Base-by-base conservation (phyloP, 1,140 invertebrate species). In the Euura lappo region DNA sequence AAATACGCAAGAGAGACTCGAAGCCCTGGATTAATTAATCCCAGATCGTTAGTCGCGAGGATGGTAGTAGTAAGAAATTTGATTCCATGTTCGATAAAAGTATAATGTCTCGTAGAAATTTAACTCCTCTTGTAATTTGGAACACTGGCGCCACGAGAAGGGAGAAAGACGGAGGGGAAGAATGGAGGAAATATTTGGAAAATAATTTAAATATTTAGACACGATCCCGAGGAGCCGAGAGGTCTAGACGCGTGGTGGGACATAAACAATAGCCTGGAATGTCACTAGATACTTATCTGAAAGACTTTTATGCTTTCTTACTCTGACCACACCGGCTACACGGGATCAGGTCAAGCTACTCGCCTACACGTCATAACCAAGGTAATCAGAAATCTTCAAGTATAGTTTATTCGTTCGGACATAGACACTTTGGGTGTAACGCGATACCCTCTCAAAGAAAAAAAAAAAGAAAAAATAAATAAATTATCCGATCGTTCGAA, bases 271-370 rank as follows among this genome's bases (percentile, higher is more conserved):
- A 51, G 46, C 64, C 43, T 64, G 79, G 80, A 80, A 81, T 82
- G 80, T 73, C 71, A 68, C 65, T 71, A 72, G 80, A 81, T 81
- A 28, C 70, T 73, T 80, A 81, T 80, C 80, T 46, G 64, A 70
- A 28, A 67, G 76, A 80, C 79, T 79, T 82, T 81, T 81, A 81
- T 79, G 74, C 75, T 75, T 78, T 77, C 78, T 81, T 81, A 79
- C 75, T 76, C 75, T 71, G 80, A 77, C 81, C 81, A 79, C 77
- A 79, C 78, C 47, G 69, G 69, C 69, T 68, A 70, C 65, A 65
- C 43, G 47, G 71, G 71, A 42, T 70, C 72, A 76, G 76, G 51
- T 72, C 75, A 68, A 10, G 70, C 46, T 51, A 11, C 72, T 69
- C 46, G 71, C 47, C 47, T 68, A 45, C 45, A 71, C 70, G 68